A percentile compares a stretch with the other conserved stretches of the same genome.
phyloP scores from a whole-genome alignment of 2,888 invertebrate species.

The Petrolisthes cinctipes region DNA sequence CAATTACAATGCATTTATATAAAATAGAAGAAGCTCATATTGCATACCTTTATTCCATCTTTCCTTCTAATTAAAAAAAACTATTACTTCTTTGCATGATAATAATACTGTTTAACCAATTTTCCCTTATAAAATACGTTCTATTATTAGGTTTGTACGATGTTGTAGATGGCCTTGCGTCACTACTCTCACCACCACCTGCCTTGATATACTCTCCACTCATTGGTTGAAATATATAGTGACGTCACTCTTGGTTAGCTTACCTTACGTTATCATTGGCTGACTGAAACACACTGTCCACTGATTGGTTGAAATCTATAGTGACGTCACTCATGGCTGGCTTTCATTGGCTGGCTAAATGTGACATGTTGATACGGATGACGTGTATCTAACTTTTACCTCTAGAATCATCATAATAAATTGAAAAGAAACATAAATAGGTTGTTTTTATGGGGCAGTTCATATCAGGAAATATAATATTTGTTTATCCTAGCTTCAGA shows the following conservation, averaged over 20 bases:
- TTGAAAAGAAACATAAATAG: no score
- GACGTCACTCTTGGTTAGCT: background rate
- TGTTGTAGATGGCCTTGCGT: background rate
- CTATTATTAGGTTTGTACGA: background rate
- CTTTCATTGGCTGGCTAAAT: background rate
- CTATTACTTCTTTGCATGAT: no score
- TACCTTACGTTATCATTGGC: background rate
- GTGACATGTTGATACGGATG: background rate
- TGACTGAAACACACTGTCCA: background rate
- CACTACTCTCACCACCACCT: slow-evolving; percentile 41
- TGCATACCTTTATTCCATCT: background rate
- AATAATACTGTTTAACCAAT: no score
- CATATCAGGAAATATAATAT: no score
- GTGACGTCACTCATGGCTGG: background rate
- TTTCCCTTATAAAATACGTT: background rate
- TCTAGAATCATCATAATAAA: no score
- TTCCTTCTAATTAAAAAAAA: no score
- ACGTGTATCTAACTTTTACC: background rate
- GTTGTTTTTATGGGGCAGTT: no score
- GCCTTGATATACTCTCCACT: background rate
- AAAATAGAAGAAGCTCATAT: background rate
- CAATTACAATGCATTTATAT: background rate
- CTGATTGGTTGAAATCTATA: background rate
- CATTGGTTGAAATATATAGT: no score
- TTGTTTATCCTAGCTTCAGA: no score